Evolutionary conservation across 2,113 vertebrate genomes (phyloP).

Genomic region (Pterocles burchelli): DNA sequence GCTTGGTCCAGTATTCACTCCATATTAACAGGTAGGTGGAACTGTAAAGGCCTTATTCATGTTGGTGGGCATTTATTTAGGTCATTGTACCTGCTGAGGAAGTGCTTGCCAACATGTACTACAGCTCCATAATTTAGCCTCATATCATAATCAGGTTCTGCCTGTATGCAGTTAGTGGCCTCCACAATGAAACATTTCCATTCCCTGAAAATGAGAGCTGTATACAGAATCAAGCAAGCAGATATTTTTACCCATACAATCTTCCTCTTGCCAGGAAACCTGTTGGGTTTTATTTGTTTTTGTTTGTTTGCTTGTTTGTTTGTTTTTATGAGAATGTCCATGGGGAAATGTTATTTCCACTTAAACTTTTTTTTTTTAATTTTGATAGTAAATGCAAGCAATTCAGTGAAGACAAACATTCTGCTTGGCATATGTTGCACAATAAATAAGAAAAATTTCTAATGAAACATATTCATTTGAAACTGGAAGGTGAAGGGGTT

Average conservation of each 20-base stretch:
- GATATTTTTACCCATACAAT: slow-evolving; percentile 16
- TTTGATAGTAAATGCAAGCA: background rate
- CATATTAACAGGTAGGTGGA: background rate
- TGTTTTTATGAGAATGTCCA: background rate
- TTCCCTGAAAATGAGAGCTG: slow-evolving; percentile 16
- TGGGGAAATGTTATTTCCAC: background rate
- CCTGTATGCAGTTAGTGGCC: background rate
- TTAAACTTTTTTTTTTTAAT: background rate
- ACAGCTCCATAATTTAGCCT: background rate
- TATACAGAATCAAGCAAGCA: slow-evolving; percentile 3
- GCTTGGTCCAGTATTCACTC: background rate
- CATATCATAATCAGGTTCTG: background rate
- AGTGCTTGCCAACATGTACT: background rate
- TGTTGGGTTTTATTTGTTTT: background rate
- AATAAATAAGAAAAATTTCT: background rate
- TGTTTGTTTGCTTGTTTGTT: background rate
- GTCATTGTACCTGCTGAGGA: slow-evolving; percentile 6
- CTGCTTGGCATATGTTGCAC: background rate
- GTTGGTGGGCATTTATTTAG: slow-evolving; percentile 16
- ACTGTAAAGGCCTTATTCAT: background rate
- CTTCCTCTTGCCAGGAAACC: slow-evolving; percentile 27
- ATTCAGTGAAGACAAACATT: background rate
- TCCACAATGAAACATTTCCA: slow-evolving; percentile 10
- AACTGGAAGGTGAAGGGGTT: background rate
- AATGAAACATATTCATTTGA: background rate